Evolutionary conservation across 1,140 invertebrate genomes (phyloP).

Genomic region (Brachystomella parvula): DNA sequence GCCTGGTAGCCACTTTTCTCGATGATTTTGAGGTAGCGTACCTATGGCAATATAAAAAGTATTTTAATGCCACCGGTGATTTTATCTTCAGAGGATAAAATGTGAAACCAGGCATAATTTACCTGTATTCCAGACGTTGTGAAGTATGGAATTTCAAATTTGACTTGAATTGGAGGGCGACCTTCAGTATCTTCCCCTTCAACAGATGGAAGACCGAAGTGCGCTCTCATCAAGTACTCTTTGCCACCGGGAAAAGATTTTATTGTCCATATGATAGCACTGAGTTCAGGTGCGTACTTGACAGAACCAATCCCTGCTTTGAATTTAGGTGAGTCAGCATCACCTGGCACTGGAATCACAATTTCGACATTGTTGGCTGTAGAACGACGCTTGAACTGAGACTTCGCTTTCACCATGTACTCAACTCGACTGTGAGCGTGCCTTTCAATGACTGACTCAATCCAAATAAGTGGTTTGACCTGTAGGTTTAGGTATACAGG

Average conservation of each 20-base stretch:
- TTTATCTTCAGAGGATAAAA: background rate
- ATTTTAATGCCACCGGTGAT: background rate
- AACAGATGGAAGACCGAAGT: conserved; percentile 97
- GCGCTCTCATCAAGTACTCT: conserved; percentile 97
- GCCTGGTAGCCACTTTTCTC: conserved; percentile 99
- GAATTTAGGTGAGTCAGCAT: conserved; percentile 99
- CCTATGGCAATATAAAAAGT: conserved; percentile 44
- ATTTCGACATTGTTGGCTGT: conserved; percentile 99
- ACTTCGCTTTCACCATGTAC: conserved; percentile 99
- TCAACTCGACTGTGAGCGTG: conserved; percentile 96
- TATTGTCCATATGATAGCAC: conserved; percentile 98
- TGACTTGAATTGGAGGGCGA: conserved; percentile 95
- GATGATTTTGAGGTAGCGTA: conserved; percentile 97
- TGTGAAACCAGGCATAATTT: conserved; percentile 20
- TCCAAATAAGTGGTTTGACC: conserved; percentile 98
- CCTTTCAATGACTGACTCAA: conserved; percentile 98
- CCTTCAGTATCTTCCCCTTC: conserved; percentile 91
- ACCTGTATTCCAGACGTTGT: conserved; percentile 98
- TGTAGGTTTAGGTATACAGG: conserved; percentile 38
- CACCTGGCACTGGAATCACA: conserved; percentile 94
- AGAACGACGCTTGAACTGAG: conserved; percentile 95
- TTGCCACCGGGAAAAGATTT: conserved; percentile 99
- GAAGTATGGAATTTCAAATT: conserved; percentile 99
- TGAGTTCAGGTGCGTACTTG: conserved; percentile 95
- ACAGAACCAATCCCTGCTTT: conserved; percentile 97